Evolutionary conservation across 2,113 vertebrate genomes (phyloP).

Genomic region (Alethe castanea): DNA sequence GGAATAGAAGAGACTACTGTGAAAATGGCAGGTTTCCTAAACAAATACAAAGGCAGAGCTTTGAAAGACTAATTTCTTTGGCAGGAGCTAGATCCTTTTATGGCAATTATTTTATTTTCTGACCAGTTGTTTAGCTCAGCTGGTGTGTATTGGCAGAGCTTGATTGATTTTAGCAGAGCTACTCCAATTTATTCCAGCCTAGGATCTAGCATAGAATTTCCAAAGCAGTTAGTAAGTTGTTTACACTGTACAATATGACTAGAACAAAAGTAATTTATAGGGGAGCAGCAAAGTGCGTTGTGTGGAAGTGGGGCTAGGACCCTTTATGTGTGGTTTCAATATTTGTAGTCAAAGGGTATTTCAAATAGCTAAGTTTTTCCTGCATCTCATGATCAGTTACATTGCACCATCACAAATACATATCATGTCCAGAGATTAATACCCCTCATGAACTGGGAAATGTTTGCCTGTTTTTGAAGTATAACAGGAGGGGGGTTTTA

Average conservation of each 20-base stretch:
- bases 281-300: background rate
- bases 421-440: background rate
- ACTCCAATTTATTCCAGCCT: background rate
- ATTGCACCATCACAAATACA: background rate
- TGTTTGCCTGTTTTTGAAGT: background rate
- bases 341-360: background rate
- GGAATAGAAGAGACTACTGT: background rate
- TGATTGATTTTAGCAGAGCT: background rate
- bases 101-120: conserved; percentile 18
- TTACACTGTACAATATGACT: background rate
- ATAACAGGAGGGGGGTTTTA: background rate
- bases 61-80: background rate
- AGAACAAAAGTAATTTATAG: background rate
- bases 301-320: background rate
- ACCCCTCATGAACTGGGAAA: background rate
- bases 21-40: background rate
- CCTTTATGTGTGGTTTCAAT: background rate
- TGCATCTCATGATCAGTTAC: background rate
- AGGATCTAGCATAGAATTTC: background rate
- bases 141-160: background rate
- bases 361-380: background rate
- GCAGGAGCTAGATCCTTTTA: background rate
- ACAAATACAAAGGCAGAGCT: background rate
- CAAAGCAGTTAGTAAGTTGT: background rate
- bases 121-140: background rate